Evolutionary conservation across 2,113 vertebrate genomes (phyloP), one percentile per base, ranked within the genome.

Genomic region (Takifugu flavidus): DNA sequence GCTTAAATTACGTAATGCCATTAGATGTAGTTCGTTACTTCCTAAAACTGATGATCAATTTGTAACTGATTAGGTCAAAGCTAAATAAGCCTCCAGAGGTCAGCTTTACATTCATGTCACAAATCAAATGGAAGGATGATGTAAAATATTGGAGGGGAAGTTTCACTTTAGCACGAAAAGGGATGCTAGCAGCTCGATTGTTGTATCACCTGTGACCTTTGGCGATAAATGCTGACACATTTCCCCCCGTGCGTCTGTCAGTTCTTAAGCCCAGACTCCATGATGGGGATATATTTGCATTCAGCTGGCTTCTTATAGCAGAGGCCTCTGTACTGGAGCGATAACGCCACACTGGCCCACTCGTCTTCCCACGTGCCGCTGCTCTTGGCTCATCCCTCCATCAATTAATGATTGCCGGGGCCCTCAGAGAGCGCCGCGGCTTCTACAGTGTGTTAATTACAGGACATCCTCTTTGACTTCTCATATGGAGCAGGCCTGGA

Each of bases 331-430:
- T 51, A 62, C 46, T 64, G 68, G 26, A 56, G 51, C 57, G 86
- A 87, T 89, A 89, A 87, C 64, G 31, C 61, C 70, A 74, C 59
- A 55, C 12, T 64, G 57, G 78, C 78, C 68, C 67, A 34, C 64
- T 68, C 60, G 43, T 76, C 77, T 64, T 74, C 78, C 78, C 72
- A 84, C 65, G 51, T 63, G 61, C 53, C 63, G 31, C 70, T 46
- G 74, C 75, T 56, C 65, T 61, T 59, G 47, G 61, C 80, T 80
- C 67, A 82, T 71, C 68, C 67, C 66, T 55, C 42, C 66, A 72
- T 83, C 78, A 78, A 80, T 80, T 86, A 89, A 85, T 25, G 49
- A 67, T 59, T 44, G 65, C 59, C 55, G 2, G 31, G 49, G 65
- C 75, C 79, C 66, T 72, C 51, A 10, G 72, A 78, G 74, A 67